phyloP scores from a whole-genome alignment of 2,113 vertebrate genomes.

The Glareola pratincola region DNA sequence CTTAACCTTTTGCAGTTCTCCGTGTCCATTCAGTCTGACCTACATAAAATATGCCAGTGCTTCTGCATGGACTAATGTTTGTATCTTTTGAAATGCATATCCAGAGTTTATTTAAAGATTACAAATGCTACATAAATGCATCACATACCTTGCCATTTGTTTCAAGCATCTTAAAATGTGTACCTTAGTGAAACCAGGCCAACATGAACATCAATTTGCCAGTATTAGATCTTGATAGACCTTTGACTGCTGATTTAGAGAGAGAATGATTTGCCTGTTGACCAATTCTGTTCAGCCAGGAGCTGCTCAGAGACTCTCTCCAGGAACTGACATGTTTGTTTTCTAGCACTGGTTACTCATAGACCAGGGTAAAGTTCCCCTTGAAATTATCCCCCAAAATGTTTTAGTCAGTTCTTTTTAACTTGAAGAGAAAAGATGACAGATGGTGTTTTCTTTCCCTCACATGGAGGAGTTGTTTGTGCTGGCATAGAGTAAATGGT shows the following conservation, averaged over 20 bases:
- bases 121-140: not conserved
- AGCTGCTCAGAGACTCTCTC: not conserved
- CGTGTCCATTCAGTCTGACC: not conserved
- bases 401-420: not conserved
- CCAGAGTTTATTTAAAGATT: not conserved
- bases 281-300: not conserved
- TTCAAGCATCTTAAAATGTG: not conserved
- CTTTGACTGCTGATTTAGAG: not conserved
- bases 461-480: constrained; percentile 31
- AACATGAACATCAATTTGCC: not conserved
- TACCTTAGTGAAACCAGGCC: not conserved
- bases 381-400: not conserved
- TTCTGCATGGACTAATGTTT: not conserved
- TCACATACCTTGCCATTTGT: not conserved
- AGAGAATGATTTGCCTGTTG: not conserved
- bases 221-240: not conserved
- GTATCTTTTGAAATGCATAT: rapidly evolving
- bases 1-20: not conserved
- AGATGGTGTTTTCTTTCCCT: constrained; percentile 42
- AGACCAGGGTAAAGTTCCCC: not conserved
- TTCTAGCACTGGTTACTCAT: not conserved
- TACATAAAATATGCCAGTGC: not conserved
- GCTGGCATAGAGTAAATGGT: constrained; percentile 6
- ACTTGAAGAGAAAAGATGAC: not conserved
- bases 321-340: not conserved